Base-by-base conservation (phyloP, 2,797 vertebrate genomes). In the Pangasius larnaudii region DNA sequence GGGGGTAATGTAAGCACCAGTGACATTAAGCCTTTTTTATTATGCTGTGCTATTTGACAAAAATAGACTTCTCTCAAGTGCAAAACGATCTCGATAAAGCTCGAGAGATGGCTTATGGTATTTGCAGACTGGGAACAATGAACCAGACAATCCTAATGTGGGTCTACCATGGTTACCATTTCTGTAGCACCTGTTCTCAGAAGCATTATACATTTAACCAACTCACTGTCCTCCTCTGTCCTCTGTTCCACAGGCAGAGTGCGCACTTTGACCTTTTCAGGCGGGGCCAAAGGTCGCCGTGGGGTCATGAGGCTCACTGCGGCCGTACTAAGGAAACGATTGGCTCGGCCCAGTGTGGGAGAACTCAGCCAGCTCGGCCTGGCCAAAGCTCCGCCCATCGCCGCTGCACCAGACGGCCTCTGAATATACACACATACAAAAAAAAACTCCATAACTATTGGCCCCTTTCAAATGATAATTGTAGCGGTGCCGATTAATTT, bases 221-320 rank as follows among this genome's bases (percentile, higher is more conserved):
- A 98, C 98, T 97, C 93, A 99, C 98, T 99, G 95, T 99, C 98
- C 79, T 99, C 98, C 75, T 98, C 97, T 0, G 98, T 99, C 85
- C 98, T 95, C 94, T 98, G 97, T 91, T 99, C 98, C 86, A 97
- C 97, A 0, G 95, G 96, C 22, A 99, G 94, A 0, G 97, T 97
- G 56, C 97, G 98, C n/a, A 99, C 96, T 94, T 99, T 99, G 87
- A 99, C 96, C 91, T 98, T 99, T 93, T 99, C 98, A 0, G 96
- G 95, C 39, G 96, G 88, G 0, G 96, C 96, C 10, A 98, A 95
- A 9, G 98, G 97, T 90, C 98, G 94, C 13, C 98, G 95, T 0
- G 98, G 98, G 67, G 97, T 99, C 98, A 99, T 99, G 88, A 99
- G 97, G 89, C 98, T 99, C 93, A 99, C 97, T 0, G 98, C 98